A percentile compares a stretch with the other conserved stretches of the same genome.
Evolutionary conservation across 2,888 invertebrate genomes (phyloP).

Genomic region (Lasioglossum calceatum): DNA sequence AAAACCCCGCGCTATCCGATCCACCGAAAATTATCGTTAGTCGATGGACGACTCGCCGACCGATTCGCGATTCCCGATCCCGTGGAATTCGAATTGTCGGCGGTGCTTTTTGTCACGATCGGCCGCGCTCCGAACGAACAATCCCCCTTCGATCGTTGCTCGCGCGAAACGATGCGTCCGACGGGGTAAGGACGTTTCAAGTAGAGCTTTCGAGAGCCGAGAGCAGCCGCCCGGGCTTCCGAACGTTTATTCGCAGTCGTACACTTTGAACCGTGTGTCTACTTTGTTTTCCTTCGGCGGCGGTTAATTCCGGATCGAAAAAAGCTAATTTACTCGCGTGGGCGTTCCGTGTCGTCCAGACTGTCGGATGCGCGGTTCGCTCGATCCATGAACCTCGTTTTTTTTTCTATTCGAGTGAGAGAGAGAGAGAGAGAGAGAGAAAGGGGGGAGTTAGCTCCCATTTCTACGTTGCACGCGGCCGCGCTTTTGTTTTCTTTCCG

Average conservation of each 20-base stretch:
- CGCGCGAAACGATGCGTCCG: slow-evolving; percentile 12
- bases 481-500: slow-evolving; percentile 33
- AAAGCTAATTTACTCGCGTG: slow-evolving; percentile 11
- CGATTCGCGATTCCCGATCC: slow-evolving; percentile 19
- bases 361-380: background rate
- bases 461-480: background rate
- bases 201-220: background rate
- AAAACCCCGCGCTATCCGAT: slow-evolving; percentile 19
- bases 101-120: slow-evolving; percentile 11
- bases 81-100: slow-evolving; percentile 30
- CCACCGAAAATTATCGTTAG: slow-evolving; percentile 25
- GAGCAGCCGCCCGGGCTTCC: background rate
- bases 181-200: background rate
- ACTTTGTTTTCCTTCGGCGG: background rate
- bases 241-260: slow-evolving; percentile 1
- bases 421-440: background rate
- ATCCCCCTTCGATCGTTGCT: slow-evolving; percentile 4
- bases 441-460: background rate
- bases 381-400: background rate
- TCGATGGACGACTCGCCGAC: slow-evolving; percentile 1
- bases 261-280: background rate
- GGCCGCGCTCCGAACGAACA: background rate
- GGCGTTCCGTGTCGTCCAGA: background rate
- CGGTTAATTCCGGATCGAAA: slow-evolving; percentile 4
- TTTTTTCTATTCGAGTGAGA: background rate